Percentiles rank a stretch among this genome's conserved stretches.
These are phyloP conservation scores for Patiria miniata DNA, from an alignment of 35 echinoderm and acorn worm genomes.

Conservation along the genomic window DNA sequence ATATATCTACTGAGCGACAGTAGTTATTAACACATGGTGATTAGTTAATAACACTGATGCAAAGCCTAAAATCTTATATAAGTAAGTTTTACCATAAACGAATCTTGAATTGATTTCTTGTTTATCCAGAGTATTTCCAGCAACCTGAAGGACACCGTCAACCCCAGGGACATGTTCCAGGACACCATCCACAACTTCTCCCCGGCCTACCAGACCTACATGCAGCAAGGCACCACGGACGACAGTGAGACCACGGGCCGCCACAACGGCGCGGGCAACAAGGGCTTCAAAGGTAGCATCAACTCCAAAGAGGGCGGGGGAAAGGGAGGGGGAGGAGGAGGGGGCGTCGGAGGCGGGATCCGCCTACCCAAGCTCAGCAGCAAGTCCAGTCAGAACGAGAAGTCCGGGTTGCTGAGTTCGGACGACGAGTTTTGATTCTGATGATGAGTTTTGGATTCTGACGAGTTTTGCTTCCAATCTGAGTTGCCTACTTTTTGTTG, in stretches of 20 bases:
- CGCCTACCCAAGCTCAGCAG: neutral
- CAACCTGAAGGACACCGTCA: slow-evolving; percentile 94
- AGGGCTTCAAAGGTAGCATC: slow-evolving; percentile 10
- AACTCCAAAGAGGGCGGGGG: slow-evolving; percentile 40
- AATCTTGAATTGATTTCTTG: neutral
- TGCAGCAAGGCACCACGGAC: slow-evolving; percentile 70
- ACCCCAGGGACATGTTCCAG: slow-evolving; percentile 94
- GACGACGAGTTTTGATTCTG: slow-evolving; percentile 88
- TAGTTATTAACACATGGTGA: too few relatives aligned
- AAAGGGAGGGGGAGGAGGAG: neutral
- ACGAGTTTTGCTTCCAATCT: too few relatives aligned
- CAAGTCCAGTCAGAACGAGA: slow-evolving; percentile 83
- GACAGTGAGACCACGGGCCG: slow-evolving; percentile 9
- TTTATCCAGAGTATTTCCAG: slow-evolving; percentile 94
- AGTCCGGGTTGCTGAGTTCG: slow-evolving; percentile 90
- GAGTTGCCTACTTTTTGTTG: too few relatives aligned
- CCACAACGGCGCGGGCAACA: neutral
- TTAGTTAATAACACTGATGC: too few relatives aligned
- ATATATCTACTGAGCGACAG: too few relatives aligned
- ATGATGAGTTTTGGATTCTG: too few relatives aligned
- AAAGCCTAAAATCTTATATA: too few relatives aligned
- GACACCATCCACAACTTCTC: slow-evolving; percentile 99
- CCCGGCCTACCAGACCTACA: slow-evolving; percentile 96
- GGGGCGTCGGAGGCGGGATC: neutral
- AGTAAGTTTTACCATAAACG: too few relatives aligned